Base-by-base conservation (phyloP, 2,113 vertebrate genomes). In the Progne subis region DNA sequence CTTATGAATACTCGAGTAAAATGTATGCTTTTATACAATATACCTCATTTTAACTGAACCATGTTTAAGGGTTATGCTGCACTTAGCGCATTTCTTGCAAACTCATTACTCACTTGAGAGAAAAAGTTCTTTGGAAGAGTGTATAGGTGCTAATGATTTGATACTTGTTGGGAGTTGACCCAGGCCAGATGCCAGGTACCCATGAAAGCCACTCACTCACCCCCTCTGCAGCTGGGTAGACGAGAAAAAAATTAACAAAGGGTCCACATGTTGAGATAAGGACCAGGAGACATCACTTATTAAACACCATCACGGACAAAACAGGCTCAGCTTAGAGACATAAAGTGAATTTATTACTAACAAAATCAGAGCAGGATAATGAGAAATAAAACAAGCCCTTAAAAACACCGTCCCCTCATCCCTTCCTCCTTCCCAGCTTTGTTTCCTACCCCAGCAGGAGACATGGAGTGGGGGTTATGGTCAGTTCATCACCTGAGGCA, bases 381-480 rank as follows among this genome's bases (percentile, higher is more conserved):
- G 18, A 76, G 20, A 49, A 85, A 11, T 34, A 49, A 67, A 67
- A 43, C 1, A 67, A 76, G 5, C 44, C 25, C 31, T 43, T 67
- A 25, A 50, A 74, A 76, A 57, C 0, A 0, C 8, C 24, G 41
- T 47, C 15, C 12, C 11, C 15, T 7, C 12, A 28, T 2, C 14
- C 10, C 7, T 28, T 6, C 3, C 18, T 43, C 29, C 19, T 85
- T 85, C 52, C n/a, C n/a, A n/a, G n/a, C n/a, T n/a, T n/a, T n/a
- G n/a, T n/a, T n/a, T n/a, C n/a, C n/a, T n/a, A n/a, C n/a, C n/a
- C n/a, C n/a, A n/a, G n/a, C n/a, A n/a, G n/a, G n/a, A n/a, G n/a
- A n/a, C n/a, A n/a, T n/a, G n/a, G n/a, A n/a, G n/a, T n/a, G n/a
- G n/a, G n/a, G n/a, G n/a, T n/a, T n/a, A n/a, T n/a, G n/a, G n/a